Evolutionary conservation across 2,888 invertebrate species (phyloP).

Genomic region (Chorisops tibialis): DNA sequence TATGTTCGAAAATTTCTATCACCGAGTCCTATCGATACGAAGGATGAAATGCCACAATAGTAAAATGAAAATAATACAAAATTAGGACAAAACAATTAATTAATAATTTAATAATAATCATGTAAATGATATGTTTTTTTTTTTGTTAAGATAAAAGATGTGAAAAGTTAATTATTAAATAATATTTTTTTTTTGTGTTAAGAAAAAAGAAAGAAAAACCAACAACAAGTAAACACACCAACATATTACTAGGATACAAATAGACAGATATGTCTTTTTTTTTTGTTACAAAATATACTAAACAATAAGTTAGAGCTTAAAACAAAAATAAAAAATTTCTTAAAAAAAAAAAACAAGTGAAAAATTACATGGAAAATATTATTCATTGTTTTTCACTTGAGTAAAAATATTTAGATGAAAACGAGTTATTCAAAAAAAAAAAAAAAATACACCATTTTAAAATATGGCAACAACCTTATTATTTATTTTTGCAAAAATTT

Average conservation of each 20-base stretch:
- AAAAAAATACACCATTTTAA: no score
- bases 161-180: constrained; percentile 5
- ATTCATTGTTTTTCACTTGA: no score
- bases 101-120: constrained; percentile 16
- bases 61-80: constrained; percentile 45
- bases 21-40: constrained; percentile 79
- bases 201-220: background rate
- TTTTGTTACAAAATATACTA: background rate
- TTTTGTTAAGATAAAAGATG: constrained; percentile 19
- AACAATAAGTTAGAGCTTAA: constrained; percentile 7
- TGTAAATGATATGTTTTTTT: constrained; percentile 14
- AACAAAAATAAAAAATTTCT: background rate
- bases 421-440: no score
- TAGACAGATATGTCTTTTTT: background rate
- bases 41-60: constrained; percentile 77
- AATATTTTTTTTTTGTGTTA: constrained; percentile 13
- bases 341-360: no score
- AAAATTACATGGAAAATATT: no score
- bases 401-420: no score
- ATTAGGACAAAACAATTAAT: constrained; percentile 18
- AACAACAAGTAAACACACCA: background rate
- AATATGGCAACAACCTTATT: no score
- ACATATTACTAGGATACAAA: background rate
- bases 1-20: constrained; percentile 86
- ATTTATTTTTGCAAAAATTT: no score